Percentiles rank a stretch among this genome's conserved stretches.
Conservation (phyloP, 2,797 vertebrate genomes). For the Coreius guichenoti region DNA sequence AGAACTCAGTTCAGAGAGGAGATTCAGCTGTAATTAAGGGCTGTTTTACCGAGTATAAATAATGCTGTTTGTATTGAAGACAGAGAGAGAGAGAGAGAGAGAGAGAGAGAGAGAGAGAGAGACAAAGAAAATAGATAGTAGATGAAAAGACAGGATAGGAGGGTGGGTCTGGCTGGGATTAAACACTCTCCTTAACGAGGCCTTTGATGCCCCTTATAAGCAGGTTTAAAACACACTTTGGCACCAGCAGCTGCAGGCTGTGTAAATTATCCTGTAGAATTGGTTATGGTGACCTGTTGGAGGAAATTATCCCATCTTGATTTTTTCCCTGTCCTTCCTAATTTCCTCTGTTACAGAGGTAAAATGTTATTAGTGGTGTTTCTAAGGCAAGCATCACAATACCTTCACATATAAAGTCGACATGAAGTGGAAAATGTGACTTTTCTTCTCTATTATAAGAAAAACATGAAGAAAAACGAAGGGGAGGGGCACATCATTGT, state of each 20-base stretch:
- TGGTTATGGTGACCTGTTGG: constrained; percentile 13
- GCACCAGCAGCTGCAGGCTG: constrained; percentile 14
- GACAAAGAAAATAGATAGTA: constrained; percentile 30
- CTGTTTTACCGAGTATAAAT: constrained; percentile 99
- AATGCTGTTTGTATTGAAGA: constrained; percentile 98
- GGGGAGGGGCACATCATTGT: not conserved
- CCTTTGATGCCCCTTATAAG: constrained; percentile 27
- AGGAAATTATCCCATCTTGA: not conserved
- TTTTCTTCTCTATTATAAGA: not conserved
- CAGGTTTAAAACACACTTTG: constrained; percentile 25
- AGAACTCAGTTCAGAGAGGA: constrained; percentile 85
- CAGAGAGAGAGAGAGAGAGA: constrained; percentile 58
- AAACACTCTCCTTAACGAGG: constrained; percentile 27
- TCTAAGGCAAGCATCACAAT: not conserved
- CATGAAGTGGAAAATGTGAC: not conserved
- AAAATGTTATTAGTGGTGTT: not conserved
- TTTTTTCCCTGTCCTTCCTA: not conserved
- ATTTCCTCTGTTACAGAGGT: not conserved
- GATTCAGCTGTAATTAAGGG: constrained; percentile 99
- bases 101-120: constrained; percentile 38
- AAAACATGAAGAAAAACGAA: not conserved
- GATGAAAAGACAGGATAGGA: constrained; percentile 52
- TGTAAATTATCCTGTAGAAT: not conserved
- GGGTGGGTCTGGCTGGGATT: constrained; percentile 16
- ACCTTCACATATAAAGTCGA: not conserved